These are phyloP conservation scores for Ptiloglossa arizonensis DNA, from an alignment of 1,140 invertebrate species.

Conservation along the genomic window DNA sequence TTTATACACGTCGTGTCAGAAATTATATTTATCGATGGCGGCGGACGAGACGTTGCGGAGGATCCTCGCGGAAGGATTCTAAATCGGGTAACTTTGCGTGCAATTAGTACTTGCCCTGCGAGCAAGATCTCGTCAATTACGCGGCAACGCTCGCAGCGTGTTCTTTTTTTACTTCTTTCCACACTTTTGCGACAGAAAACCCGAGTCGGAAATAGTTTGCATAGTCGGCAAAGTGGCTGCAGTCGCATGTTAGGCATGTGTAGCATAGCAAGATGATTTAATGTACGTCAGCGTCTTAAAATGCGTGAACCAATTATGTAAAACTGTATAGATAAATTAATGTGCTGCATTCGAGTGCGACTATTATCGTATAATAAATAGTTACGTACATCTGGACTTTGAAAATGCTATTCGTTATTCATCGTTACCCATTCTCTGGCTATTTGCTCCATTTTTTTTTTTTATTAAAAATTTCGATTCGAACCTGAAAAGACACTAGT, in stretches of 20 bases:
- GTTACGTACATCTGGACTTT: constrained; percentile 61
- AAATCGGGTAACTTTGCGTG: not conserved
- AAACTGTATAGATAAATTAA: constrained; percentile 69
- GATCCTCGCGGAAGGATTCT: constrained; percentile 8
- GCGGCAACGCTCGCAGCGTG: not conserved
- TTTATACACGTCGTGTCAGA: constrained; percentile 31
- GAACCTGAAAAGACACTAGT: too few species aligned
- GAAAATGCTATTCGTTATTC: not conserved
- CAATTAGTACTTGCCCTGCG: not conserved
- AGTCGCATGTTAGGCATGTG: constrained; percentile 60
- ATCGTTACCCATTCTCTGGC: not conserved
- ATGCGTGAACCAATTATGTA: constrained; percentile 61
- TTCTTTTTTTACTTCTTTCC: constrained; percentile 3
- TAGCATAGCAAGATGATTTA: constrained; percentile 64
- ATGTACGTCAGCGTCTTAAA: constrained; percentile 59
- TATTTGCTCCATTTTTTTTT: not conserved
- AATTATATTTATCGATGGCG: constrained; percentile 9
- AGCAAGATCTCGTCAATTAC: constrained; percentile 34
- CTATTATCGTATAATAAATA: constrained; percentile 69
- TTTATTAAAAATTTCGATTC: too few species aligned
- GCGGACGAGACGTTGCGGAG: not conserved
- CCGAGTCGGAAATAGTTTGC: constrained; percentile 10
- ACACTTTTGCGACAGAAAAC: constrained; percentile 16
- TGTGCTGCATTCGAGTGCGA: constrained; percentile 68
- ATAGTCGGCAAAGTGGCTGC: constrained; percentile 28